phyloP scores from a whole-genome alignment of 2,888 invertebrate genomes.

The Sinelater perroti region DNA sequence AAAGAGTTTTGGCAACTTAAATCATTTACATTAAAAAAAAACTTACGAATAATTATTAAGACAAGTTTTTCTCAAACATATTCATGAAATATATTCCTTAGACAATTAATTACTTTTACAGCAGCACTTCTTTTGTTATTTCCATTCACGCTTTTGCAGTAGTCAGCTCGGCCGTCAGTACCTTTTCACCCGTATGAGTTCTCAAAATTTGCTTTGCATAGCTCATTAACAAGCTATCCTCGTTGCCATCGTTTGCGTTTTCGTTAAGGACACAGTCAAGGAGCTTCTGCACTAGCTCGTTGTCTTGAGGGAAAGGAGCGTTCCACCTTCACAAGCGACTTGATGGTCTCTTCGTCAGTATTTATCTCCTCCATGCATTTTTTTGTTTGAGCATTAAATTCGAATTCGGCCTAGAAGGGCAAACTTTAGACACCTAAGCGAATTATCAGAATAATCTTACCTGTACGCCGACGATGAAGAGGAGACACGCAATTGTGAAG shows the following conservation, averaged over 20 bases:
- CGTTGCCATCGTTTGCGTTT: neutral
- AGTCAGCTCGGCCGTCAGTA: neutral
- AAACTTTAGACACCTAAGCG: too few species aligned
- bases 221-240: neutral
- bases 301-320: neutral
- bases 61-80: too few species aligned
- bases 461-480: too few species aligned
- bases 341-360: neutral
- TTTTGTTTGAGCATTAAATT: too few species aligned
- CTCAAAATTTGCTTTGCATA: neutral
- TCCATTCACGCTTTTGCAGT: conserved; percentile 12
- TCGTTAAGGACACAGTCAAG: conserved; percentile 1
- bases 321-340: neutral
- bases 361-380: conserved; percentile 7
- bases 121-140: conserved; percentile 14
- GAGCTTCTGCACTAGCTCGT: conserved; percentile 8
- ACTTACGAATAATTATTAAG: too few species aligned
- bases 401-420: too few species aligned
- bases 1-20: too few species aligned
- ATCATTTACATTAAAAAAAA: too few species aligned
- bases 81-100: neutral
- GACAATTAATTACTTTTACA: conserved; percentile 14
- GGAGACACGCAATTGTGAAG: too few species aligned
- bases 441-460: too few species aligned
- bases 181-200: neutral